Conservation (phyloP, 2,113 vertebrate genomes). For the Nothocercus nigrocapillus region DNA sequence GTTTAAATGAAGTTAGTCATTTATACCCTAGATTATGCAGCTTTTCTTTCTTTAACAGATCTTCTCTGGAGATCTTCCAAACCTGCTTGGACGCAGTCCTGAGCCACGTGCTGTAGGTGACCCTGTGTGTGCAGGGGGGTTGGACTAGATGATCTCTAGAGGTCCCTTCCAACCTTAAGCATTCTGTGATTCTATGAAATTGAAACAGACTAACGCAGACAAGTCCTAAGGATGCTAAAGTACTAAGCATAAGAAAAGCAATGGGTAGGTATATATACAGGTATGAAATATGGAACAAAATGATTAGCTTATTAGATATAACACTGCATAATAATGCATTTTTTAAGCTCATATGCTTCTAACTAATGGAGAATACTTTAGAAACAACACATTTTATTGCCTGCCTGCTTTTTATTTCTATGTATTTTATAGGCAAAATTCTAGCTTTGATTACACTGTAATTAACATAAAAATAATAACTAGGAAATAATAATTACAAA, state of each 20-base stretch:
- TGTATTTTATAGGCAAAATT: not conserved
- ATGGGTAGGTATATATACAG: too few species aligned
- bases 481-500: not conserved
- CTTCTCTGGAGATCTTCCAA: too few species aligned
- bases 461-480: not conserved
- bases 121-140: too few species aligned
- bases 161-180: too few species aligned
- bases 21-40: not conserved
- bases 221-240: not conserved
- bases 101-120: too few species aligned
- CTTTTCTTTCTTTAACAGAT: not conserved
- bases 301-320: not conserved
- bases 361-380: not conserved
- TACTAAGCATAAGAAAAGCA: not conserved
- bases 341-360: not conserved
- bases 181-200: not conserved
- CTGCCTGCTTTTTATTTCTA: not conserved
- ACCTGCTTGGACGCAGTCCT: too few species aligned
- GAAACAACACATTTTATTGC: not conserved
- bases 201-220: not conserved
- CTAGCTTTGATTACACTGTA: not conserved
- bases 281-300: not conserved
- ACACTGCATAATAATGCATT: not conserved
- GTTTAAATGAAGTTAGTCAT: not conserved
- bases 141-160: too few species aligned